Conservation (phyloP, 2,113 vertebrate species). For the Nyctereutes procyonoides region DNA sequence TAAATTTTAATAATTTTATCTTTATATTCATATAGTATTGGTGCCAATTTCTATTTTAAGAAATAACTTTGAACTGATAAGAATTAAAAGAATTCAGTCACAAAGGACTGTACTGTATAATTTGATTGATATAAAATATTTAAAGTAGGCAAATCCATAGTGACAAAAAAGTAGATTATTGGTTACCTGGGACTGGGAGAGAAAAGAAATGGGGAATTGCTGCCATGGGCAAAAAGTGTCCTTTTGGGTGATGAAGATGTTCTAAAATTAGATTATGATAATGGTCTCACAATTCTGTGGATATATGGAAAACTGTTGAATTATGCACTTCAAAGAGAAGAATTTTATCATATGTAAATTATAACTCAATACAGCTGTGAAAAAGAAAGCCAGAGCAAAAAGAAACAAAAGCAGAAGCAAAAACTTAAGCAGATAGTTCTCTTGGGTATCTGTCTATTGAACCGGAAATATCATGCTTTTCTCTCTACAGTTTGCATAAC, state of each 20-base stretch:
- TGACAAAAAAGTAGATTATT: not conserved
- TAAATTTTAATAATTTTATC: not conserved
- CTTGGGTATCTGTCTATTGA: not conserved
- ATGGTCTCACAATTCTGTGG: not conserved
- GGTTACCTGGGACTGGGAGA: not conserved
- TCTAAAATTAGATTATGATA: not conserved
- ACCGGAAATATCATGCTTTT: not conserved
- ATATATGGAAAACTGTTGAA: not conserved
- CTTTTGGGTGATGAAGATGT: not conserved
- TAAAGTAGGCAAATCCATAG: not conserved
- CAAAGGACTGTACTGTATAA: not conserved
- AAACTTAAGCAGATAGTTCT: not conserved
- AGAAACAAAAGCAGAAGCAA: not conserved
- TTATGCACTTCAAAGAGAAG: not conserved
- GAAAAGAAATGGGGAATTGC: not conserved
- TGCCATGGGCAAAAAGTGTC: not conserved
- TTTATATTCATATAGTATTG: not conserved
- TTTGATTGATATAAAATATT: not conserved
- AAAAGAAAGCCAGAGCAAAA: not conserved
- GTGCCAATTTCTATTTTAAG: not conserved
- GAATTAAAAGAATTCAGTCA: not conserved
- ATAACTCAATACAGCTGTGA: not conserved
- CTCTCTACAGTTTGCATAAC: not conserved
- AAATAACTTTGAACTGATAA: not conserved
- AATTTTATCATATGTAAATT: not conserved